Evolutionary conservation across 1,140 invertebrate genomes (phyloP), one percentile per base, ranked within the genome.

Genomic region (Papilio xuthus): DNA sequence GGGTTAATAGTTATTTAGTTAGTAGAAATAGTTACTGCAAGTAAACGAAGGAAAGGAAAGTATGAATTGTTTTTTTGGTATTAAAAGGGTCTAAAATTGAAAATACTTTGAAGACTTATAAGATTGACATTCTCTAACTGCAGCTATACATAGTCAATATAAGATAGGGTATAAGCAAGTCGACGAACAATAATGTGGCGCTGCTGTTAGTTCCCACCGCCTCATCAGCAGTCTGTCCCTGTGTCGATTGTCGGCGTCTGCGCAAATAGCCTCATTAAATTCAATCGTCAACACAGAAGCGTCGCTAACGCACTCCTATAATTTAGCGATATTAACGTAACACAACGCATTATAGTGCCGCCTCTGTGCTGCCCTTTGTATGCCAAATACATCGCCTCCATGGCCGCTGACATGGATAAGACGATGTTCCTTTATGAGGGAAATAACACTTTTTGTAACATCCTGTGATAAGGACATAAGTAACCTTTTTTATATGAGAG

Each of bases 261-360:
- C 87, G 79, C 84, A 88, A 87, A 89, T 89, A 86, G 88, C 82
- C 78, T 82, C 85, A 90, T 89, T 89, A 90, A 86, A 90, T 86
- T 89, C 85, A 87, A 90, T 88, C 85, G 85, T 76, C 80, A 79
- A 13, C 76, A 87, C 86, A 86, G 85, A 81, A 88, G 88, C 88
- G 86, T 85, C 86, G 84, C 87, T 85, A 85, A 82, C 28, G 79
- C 85, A 20, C 50, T 53, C 85, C 85, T 90, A 82, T 89, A 90
- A 90, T 90, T 90, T 90, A 80, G 81, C 74, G 82, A 78, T 88
- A 90, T 90, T 89, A 88, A 87, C 74, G 81, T 80, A 83, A 85
- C 83, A 82, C 67, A 13, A 44, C n/a, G 20, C 50, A 53, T 53
- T 53, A 53, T n/a, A 47, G 44, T 15, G 47, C 37, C 67, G 71